phyloP scores from a whole-genome alignment of 2,113 vertebrate species.

The Triplophysa dalaica region DNA sequence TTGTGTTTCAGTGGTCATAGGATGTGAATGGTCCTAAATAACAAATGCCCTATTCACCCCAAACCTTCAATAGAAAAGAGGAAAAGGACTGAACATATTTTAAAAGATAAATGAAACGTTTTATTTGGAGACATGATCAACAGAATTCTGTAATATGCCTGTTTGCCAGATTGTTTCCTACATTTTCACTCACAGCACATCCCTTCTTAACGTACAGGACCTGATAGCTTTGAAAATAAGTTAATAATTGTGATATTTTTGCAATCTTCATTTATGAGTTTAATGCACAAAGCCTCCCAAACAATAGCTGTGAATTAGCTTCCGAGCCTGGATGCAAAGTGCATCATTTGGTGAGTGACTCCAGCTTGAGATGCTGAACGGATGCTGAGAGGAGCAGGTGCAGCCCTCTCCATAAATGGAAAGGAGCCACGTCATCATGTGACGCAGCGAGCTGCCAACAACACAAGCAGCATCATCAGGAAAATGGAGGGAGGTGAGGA shows the following conservation, averaged over 20 bases:
- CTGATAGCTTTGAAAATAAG: too few relatives aligned
- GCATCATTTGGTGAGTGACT: background rate
- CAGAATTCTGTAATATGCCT: too few relatives aligned
- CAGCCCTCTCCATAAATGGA: constrained; percentile 64
- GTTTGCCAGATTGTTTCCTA: too few relatives aligned
- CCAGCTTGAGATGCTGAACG: constrained; percentile 12
- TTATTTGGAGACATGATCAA: background rate
- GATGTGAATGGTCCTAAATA: background rate
- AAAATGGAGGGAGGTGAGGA: constrained; percentile 74
- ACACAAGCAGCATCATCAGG: constrained; percentile 71
- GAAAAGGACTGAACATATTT: background rate
- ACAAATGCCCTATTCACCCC: background rate
- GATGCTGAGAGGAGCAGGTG: constrained; percentile 65
- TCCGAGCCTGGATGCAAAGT: background rate
- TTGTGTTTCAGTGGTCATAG: constrained; percentile 10
- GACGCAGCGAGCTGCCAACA: constrained; percentile 68
- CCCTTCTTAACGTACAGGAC: too few relatives aligned
- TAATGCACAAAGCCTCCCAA: too few relatives aligned
- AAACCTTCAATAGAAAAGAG: background rate
- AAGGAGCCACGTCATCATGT: constrained; percentile 65
- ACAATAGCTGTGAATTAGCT: too few relatives aligned
- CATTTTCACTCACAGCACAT: too few relatives aligned
- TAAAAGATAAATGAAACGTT: background rate
- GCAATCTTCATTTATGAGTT: too few relatives aligned
- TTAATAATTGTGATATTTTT: too few relatives aligned